Percentiles rank a stretch among this genome's conserved stretches.
phyloP scores from a whole-genome alignment of 2,113 vertebrate species.

The Actenoides lindsayi region DNA sequence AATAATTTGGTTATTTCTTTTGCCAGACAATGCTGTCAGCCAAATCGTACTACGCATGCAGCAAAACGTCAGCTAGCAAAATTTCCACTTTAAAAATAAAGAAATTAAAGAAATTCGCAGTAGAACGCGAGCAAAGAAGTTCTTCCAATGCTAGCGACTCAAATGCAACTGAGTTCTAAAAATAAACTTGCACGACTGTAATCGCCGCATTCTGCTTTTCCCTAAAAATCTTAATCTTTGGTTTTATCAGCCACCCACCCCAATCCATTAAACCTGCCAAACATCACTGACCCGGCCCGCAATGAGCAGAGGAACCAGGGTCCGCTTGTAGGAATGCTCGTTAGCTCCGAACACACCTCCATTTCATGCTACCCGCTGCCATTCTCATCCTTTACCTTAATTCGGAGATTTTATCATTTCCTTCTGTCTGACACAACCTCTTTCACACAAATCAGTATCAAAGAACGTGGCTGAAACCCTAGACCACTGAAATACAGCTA shows the following conservation, averaged over 20 bases:
- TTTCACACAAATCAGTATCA: slow-evolving; percentile 47
- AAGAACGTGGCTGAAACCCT: slow-evolving; percentile 55
- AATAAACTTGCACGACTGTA: slow-evolving; percentile 38
- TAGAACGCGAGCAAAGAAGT: slow-evolving; percentile 54
- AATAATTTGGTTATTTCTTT: slow-evolving; percentile 92
- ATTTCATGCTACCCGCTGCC: not conserved
- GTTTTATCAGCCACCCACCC: not conserved
- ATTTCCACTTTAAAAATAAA: slow-evolving; percentile 78
- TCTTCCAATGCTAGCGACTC: slow-evolving; percentile 40
- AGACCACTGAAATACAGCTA: slow-evolving; percentile 42
- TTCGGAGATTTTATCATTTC: slow-evolving; percentile 18
- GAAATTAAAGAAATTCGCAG: slow-evolving; percentile 53
- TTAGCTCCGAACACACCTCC: not conserved
- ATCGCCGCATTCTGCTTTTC: not conserved
- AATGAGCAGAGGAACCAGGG: not conserved
- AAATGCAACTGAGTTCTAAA: slow-evolving; percentile 37
- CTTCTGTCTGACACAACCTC: slow-evolving; percentile 56
- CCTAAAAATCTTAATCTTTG: not conserved
- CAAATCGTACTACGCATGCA: slow-evolving; percentile 78
- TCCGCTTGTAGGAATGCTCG: not conserved
- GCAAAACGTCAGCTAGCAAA: slow-evolving; percentile 77
- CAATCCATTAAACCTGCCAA: not conserved
- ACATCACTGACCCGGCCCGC: not conserved
- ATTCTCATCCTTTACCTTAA: slow-evolving; percentile 27
- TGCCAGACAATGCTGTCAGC: slow-evolving; percentile 87